These are phyloP conservation scores for Drosophila robusta DNA, from an alignment of 2,888 invertebrate species.

Conservation along the genomic window DNA sequence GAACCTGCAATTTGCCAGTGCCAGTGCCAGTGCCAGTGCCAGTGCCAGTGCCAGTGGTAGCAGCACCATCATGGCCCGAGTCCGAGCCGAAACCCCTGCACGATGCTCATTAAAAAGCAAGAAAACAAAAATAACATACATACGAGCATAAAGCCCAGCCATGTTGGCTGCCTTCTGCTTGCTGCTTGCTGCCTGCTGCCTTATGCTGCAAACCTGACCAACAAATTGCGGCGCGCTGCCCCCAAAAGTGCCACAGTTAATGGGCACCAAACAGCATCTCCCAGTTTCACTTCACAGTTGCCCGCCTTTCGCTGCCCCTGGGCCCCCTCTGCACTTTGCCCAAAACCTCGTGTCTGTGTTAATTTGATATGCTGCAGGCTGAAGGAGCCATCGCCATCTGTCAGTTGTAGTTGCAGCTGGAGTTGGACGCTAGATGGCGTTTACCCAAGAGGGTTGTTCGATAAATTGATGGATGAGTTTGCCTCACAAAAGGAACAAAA, in stretches of 20 bases:
- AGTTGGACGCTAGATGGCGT: constrained; percentile 55
- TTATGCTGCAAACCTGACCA: constrained; percentile 67
- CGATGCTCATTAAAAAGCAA: constrained; percentile 73
- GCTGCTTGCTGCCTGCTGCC: constrained; percentile 18
- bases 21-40: constrained; percentile 11
- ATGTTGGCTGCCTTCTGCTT: constrained; percentile 29
- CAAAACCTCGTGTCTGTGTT: constrained; percentile 66
- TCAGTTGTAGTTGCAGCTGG: constrained; percentile 54
- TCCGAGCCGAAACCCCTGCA: constrained; percentile 49
- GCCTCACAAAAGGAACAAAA: not conserved
- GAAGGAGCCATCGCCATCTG: constrained; percentile 65
- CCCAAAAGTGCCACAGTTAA: constrained; percentile 79
- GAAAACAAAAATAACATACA: constrained; percentile 48
- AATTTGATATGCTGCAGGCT: constrained; percentile 74
- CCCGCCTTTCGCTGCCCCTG: not conserved
- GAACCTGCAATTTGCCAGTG: constrained; percentile 71
- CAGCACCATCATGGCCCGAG: constrained; percentile 2
- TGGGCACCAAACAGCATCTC: constrained; percentile 70
- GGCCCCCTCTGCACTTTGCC: not conserved
- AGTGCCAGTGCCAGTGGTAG: constrained; percentile 21
- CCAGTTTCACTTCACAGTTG: constrained; percentile 38
- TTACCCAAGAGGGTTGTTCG: constrained; percentile 28
- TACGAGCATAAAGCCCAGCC: constrained; percentile 43
- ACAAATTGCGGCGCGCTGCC: constrained; percentile 68
- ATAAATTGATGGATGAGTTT: constrained; percentile 19